A percentile compares a stretch with the other conserved stretches of the same genome.
These are phyloP conservation scores for Epinephelus fuscoguttatus DNA, from an alignment of 2,113 vertebrate species.

Conservation along the genomic window DNA sequence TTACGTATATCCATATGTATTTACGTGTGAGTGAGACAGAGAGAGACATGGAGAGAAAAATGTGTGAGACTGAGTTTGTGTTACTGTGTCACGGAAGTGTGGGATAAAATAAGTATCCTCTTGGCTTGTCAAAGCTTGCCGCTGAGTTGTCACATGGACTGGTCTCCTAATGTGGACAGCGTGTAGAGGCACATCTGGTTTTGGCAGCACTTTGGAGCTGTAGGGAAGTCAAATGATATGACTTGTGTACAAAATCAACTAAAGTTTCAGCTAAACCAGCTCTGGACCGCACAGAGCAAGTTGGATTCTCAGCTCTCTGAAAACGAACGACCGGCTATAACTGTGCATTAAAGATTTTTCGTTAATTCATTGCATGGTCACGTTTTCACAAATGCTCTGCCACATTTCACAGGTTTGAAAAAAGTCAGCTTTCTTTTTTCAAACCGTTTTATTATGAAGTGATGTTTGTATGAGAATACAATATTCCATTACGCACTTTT, in stretches of 20 bases:
- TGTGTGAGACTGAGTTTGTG: conserved; percentile 32
- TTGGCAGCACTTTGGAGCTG: conserved; percentile 51
- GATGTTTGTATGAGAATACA: background rate
- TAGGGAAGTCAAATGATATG: conserved; percentile 45
- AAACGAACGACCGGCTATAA: background rate
- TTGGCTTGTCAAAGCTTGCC: conserved; percentile 80
- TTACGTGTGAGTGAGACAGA: conserved; percentile 12
- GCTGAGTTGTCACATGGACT: conserved; percentile 76
- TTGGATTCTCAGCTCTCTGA: conserved; percentile 23
- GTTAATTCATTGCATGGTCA: background rate
- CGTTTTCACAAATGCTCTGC: background rate
- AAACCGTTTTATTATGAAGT: conserved; percentile 3
- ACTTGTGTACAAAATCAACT: conserved; percentile 23
- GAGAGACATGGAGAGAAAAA: conserved; percentile 45
- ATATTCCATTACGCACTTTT: conserved; percentile 1
- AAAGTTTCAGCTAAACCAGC: background rate
- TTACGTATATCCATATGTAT: conserved; percentile 15
- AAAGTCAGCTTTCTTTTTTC: background rate
- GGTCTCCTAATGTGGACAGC: conserved; percentile 65
- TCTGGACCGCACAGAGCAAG: conserved; percentile 9
- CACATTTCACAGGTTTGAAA: background rate
- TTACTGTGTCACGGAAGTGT: conserved; percentile 59
- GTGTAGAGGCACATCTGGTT: conserved; percentile 73
- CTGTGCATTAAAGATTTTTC: background rate
- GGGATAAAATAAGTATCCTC: conserved; percentile 62